Conservation (phyloP, 2,888 invertebrate species). For the Heterodera filipjevi region DNA sequence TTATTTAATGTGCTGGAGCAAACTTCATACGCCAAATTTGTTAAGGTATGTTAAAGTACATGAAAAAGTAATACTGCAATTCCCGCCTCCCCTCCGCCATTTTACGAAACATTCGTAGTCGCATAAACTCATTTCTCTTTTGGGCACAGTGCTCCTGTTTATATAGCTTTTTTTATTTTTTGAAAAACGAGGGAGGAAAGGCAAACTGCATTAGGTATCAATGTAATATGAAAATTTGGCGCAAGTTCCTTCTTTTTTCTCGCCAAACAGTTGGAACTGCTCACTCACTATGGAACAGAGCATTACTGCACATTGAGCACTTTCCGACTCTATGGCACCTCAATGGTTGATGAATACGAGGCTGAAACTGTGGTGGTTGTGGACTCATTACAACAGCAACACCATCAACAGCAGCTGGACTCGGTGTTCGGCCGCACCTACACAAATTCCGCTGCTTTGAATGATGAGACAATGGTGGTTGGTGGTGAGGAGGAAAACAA, state of each 20-base stretch:
- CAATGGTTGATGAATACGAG: conserved; percentile 68
- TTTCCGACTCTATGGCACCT: conserved; percentile 88
- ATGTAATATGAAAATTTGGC: too few species aligned
- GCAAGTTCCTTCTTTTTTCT: too few species aligned
- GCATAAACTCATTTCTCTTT: too few species aligned
- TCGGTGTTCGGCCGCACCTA: neutral
- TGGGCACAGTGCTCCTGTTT: neutral
- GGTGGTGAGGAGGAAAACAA: neutral
- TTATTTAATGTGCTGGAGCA: conserved; percentile 71
- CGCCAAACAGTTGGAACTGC: conserved; percentile 74
- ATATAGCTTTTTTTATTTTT: too few species aligned
- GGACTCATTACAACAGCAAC: conserved; percentile 1
- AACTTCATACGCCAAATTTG: conserved; percentile 79
- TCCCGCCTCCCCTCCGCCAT: too few species aligned
- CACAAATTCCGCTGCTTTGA: neutral
- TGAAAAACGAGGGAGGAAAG: too few species aligned
- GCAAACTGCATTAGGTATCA: too few species aligned
- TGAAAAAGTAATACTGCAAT: too few species aligned
- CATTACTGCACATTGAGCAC: conserved; percentile 97
- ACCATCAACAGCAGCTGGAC: conserved; percentile 11
- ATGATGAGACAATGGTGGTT: neutral
- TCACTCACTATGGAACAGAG: conserved; percentile 91
- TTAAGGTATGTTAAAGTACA: conserved; percentile 79
- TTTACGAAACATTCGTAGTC: too few species aligned
- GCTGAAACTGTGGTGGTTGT: conserved; percentile 50